Conservation (phyloP, 1,140 invertebrate genomes). For the Bombus difficillimus region DNA sequence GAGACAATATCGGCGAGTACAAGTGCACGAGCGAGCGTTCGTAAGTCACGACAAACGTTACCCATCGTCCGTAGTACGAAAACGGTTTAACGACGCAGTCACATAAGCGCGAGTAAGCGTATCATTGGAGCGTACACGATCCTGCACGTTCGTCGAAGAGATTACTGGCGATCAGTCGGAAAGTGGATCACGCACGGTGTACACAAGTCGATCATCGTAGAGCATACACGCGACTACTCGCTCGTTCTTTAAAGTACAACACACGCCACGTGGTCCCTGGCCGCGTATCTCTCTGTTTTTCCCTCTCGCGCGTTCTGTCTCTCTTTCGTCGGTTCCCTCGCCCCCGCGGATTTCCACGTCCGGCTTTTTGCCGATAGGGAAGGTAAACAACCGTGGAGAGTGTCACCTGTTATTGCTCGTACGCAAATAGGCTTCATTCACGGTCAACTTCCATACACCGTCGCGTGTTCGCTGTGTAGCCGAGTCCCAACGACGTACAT, state of each 20-base stretch:
- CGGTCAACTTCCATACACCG: conserved; percentile 61
- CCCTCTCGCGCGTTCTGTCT: not conserved
- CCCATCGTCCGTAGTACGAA: not conserved
- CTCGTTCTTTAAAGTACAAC: conserved; percentile 58
- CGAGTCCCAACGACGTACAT: not conserved
- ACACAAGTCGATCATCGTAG: not conserved
- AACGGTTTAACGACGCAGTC: not conserved
- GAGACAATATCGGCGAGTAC: no score
- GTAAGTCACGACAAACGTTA: no score
- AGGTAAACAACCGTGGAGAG: conserved; percentile 74
- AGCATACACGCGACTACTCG: conserved; percentile 7
- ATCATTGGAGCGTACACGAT: no score
- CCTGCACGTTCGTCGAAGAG: not conserved
- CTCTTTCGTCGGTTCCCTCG: conserved; percentile 30
- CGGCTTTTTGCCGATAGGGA: conserved; percentile 75
- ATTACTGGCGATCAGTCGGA: conserved; percentile 19
- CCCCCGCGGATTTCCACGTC: conserved; percentile 61
- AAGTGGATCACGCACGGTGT: conserved; percentile 28
- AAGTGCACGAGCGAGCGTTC: no score
- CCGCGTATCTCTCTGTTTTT: conserved; percentile 11
- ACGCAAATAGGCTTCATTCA: conserved; percentile 78
- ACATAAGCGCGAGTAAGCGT: not conserved
- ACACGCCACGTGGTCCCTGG: conserved; percentile 61
- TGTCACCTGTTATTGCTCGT: conserved; percentile 79
- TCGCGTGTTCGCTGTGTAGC: conserved; percentile 39